Evolutionary conservation across 53 echinoderm and acorn worm genomes (phyloP), one percentile per base, ranked within the genome.

Genomic region (Hippasteria phrygiana): DNA sequence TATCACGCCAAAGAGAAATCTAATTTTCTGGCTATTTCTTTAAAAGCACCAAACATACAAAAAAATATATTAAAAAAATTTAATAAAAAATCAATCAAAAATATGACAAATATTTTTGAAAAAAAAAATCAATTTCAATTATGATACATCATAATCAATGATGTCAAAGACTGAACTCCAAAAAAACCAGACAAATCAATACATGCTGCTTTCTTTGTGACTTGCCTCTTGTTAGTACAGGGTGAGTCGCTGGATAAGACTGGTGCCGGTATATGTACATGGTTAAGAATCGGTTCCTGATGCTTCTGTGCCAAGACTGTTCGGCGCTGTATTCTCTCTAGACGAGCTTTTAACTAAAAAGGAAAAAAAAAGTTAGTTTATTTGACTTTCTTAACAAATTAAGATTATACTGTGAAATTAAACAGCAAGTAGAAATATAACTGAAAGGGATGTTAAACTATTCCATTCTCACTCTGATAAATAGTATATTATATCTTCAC

Each of bases 301-400:
- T 85, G 85, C 69, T 95, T 96, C 78, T 95, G 90, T 4, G 98
- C 96, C 47, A 98, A 89, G 65, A 89, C 77, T 8, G 96, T 98
- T 46, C 98, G 94, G 27, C 98, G 89, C 55, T 96, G 92, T 88
- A 96, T 98, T 22, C 98, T 96, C 69, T 98, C 96, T 34, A 98
- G 74, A 16, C 98, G 91, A 78, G 89, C 89, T 78, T 96, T 92
- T 65, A 98, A 87, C 98, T 97, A 77, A 13, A 82, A 18, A 37
- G 50, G 71, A 18, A 69, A 51, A 65, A 55, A 35, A 32, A 50
- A n/a, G n/a, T n/a, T n/a, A n/a, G n/a, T n/a, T n/a, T 59, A 24
- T 1, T 10, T 66, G 34, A 56, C 24, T 26, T 31, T 48, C 29
- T 27, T 31, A 31, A n/a, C n/a, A 43, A 65, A 79, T 13, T 40